phyloP scores from a whole-genome alignment of 2,888 invertebrate genomes.

The Miltochrista miniata region DNA sequence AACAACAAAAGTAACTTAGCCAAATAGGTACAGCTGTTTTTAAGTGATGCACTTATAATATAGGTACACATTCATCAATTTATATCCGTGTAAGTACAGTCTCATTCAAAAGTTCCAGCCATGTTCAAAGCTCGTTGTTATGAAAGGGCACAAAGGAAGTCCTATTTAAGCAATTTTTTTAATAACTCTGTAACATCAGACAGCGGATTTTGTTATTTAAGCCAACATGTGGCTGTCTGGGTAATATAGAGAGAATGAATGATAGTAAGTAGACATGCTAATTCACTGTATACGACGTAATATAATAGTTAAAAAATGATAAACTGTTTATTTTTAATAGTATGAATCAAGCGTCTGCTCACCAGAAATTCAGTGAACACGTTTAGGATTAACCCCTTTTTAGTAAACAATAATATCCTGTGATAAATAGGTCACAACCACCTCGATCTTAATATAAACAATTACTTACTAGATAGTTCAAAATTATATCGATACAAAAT shows the following conservation, averaged over 20 bases:
- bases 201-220: conserved; percentile 36
- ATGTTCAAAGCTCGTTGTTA: conserved; percentile 10
- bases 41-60: no score
- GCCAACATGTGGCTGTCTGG: conserved; percentile 33
- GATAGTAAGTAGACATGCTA: conserved; percentile 14
- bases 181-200: conserved; percentile 21
- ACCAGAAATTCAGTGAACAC: conserved; percentile 22
- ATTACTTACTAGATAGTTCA: conserved; percentile 9
- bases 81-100: no score
- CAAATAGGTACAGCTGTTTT: neutral
- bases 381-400: conserved; percentile 44
- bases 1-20: no score
- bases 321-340: conserved; percentile 62
- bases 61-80: no score
- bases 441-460: conserved; percentile 20
- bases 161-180: conserved; percentile 34
- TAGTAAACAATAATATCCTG: conserved; percentile 52
- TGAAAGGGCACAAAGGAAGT: conserved; percentile 32
- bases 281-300: no score
- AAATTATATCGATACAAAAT: conserved; percentile 10
- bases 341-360: conserved; percentile 57
- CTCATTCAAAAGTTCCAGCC: neutral
- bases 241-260: conserved; percentile 19
- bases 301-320: no score
- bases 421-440: conserved; percentile 31